A percentile compares a stretch with the other conserved stretches of the same genome.
phyloP scores from a whole-genome alignment of 2,797 vertebrate species.

The Fundulus diaphanus region DNA sequence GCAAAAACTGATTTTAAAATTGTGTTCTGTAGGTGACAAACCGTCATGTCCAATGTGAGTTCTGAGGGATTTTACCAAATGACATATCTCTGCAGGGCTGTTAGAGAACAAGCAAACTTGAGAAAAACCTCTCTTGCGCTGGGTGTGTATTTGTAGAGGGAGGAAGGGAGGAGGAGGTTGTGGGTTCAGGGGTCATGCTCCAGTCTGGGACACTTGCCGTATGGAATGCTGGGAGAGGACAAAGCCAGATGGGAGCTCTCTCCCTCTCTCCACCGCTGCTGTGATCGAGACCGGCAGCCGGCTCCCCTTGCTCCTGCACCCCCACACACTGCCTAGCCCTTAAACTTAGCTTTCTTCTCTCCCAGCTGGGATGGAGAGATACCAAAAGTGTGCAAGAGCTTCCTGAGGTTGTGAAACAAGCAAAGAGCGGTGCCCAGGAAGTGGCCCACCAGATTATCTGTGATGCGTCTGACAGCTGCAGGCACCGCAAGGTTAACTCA shows the following conservation, averaged over 20 bases:
- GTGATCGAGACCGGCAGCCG: conserved; percentile 58
- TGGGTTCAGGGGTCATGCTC: conserved; percentile 68
- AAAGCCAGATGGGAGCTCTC: conserved; percentile 81
- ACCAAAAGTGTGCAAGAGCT: conserved; percentile 55
- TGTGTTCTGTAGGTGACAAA: no score
- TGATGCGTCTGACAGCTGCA: conserved; percentile 67
- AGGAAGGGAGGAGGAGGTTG: conserved; percentile 50
- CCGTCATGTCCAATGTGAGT: not conserved
- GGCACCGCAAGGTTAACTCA: conserved; percentile 59
- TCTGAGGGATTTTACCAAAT: not conserved
- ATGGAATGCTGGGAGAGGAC: conserved; percentile 77
- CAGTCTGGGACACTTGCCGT: conserved; percentile 75
- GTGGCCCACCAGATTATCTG: conserved; percentile 68
- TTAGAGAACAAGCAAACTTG: conserved; percentile 8
- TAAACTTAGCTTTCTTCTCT: conserved; percentile 61
- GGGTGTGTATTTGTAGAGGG: conserved; percentile 45
- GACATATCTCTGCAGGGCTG: not conserved
- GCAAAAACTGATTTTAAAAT: no score
- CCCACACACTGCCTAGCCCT: conserved; percentile 52
- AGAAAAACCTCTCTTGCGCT: conserved; percentile 25
- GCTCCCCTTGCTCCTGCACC: conserved; percentile 41
- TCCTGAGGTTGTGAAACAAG: conserved; percentile 73
- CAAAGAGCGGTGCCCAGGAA: conserved; percentile 70
- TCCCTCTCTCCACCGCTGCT: conserved; percentile 44
- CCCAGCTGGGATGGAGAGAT: conserved; percentile 56